Evolutionary conservation across 2,797 vertebrate species (phyloP), one percentile per base, ranked within the genome.

Genomic region (Mareca strepera): DNA sequence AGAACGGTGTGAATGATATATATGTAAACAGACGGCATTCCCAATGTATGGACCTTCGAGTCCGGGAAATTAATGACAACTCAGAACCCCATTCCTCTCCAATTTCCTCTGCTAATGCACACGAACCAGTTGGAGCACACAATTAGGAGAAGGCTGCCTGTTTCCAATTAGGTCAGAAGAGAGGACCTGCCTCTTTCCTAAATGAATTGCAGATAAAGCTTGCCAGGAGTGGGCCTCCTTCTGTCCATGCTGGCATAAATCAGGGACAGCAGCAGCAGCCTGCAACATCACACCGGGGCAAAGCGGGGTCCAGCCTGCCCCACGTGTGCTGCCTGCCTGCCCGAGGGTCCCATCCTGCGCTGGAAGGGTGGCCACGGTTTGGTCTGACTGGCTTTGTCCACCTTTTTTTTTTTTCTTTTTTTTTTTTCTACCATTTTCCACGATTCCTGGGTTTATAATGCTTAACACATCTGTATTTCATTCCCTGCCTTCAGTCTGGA

Each of bases 161-260:
- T 93, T 97, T 96, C 84, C 92, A 94, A 90, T 96, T 92, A 94
- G 69, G 64, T 66, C 86, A 78, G 68, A 88, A 74, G 53, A 88
- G 88, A 90, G 58, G 88, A 92, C 75, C 66, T 80, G 81, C 93
- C 88, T 93, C 88, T 87, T 89, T 94, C 44, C 78, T 89, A 92
- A 96, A 96, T 89, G 92, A 95, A 92, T 62, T 95, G 93, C 92
- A 87, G 88, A 88, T 68, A 87, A 94, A 85, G 5, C 72, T 93
- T 94, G 75, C 81, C 86, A 88, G 85, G 33, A 93, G 52, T 41
- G 89, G 80, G 94, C 52, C 91, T 84, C 91, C 77, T 63, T 52
- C 74, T 88, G 48, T 8, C 16, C 0, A 1, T 62, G 50, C 44
- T 37, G 53, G 64, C 1, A 18, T 21, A 46, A 84, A 72, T 78